Evolutionary conservation across 2,113 vertebrate species (phyloP).

Genomic region (Origma solitaria): DNA sequence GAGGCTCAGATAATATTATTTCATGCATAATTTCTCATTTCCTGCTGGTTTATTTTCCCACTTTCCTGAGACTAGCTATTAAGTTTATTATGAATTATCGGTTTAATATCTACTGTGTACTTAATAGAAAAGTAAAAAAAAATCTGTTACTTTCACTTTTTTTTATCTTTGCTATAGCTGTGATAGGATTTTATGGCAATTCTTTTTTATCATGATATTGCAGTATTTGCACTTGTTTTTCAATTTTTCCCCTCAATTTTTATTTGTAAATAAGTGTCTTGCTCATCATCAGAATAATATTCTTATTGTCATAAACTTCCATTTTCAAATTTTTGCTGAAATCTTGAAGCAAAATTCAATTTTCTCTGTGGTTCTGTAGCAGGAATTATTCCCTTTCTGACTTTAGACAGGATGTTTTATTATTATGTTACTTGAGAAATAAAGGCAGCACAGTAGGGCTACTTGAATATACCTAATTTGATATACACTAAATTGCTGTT

Average conservation of each 20-base stretch:
- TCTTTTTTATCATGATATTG: not conserved
- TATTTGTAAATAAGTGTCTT: not conserved
- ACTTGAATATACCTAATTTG: not conserved
- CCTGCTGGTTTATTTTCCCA: constrained; percentile 45
- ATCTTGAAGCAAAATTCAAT: not conserved
- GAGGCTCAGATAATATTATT: constrained; percentile 31
- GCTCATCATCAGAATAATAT: not conserved
- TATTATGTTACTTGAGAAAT: not conserved
- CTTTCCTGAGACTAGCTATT: constrained; percentile 32
- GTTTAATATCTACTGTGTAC: constrained; percentile 43
- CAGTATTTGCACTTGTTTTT: not conserved
- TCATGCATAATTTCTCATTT: constrained; percentile 43
- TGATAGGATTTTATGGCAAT: not conserved
- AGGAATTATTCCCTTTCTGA: not conserved
- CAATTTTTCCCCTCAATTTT: not conserved
- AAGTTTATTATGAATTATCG: constrained; percentile 52
- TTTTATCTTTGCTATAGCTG: not conserved
- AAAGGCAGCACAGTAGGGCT: not conserved
- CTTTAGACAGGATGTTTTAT: not conserved
- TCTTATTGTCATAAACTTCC: not conserved
- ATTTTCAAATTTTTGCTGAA: not conserved
- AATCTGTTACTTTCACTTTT: not conserved
- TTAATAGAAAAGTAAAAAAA: constrained; percentile 16
- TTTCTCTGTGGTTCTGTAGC: not conserved
- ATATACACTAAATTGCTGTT: not conserved